These are phyloP conservation scores for Anolis sagrei DNA, from an alignment of 2,113 vertebrate genomes.

Conservation along the genomic window DNA sequence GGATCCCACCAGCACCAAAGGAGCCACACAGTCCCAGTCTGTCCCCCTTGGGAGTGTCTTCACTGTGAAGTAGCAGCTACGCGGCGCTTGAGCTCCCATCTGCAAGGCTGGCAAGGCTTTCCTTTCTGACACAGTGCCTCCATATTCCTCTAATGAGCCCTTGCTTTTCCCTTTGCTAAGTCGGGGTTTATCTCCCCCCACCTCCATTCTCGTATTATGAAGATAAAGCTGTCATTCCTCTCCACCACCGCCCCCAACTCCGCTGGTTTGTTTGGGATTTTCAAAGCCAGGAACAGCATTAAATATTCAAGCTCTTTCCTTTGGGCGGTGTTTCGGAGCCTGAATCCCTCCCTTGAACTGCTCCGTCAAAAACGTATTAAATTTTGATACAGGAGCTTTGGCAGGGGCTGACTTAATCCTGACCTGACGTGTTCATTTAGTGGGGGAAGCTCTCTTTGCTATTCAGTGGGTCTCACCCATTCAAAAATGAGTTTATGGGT, in stretches of 20 bases:
- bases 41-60: not conserved
- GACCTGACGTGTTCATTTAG: constrained; percentile 50
- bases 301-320: constrained; percentile 67
- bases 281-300: constrained; percentile 65
- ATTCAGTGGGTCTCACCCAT: not conserved
- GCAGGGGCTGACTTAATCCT: constrained; percentile 41
- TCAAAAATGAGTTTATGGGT: too few relatives aligned
- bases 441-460: constrained; percentile 29
- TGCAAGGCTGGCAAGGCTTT: not conserved
- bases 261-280: constrained; percentile 59
- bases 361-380: constrained; percentile 63
- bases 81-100: not conserved
- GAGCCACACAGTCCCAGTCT: not conserved
- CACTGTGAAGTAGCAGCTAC: not conserved
- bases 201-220: constrained; percentile 46
- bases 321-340: constrained; percentile 59
- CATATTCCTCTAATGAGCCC: not conserved
- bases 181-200: not conserved
- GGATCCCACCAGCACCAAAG: not conserved
- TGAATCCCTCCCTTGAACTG: constrained; percentile 66
- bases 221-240: constrained; percentile 63
- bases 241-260: constrained; percentile 37
- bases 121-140: not conserved
- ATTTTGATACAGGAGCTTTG: constrained; percentile 56
- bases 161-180: not conserved